Percentiles rank a stretch among this genome's conserved stretches.
phyloP scores from a whole-genome alignment of 2,113 vertebrate genomes.

The Rattus rattus region DNA sequence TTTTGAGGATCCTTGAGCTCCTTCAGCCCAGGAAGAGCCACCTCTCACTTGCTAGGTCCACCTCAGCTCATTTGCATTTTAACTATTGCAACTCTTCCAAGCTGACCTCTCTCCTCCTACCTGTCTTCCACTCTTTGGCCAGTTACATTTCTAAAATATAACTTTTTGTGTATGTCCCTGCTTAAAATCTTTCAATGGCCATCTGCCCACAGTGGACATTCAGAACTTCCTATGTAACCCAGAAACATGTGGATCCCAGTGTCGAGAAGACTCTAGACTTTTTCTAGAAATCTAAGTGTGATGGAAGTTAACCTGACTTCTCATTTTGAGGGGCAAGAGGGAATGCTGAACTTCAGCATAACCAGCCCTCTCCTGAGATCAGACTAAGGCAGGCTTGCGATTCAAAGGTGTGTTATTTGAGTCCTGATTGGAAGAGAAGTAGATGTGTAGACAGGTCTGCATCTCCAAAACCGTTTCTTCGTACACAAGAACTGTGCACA shows the following conservation, averaged over 20 bases:
- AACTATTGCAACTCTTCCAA: neutral
- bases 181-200: neutral
- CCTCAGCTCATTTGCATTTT: neutral
- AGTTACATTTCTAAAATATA: slow-evolving; percentile 33
- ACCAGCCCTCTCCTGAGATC: neutral
- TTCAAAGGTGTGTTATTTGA: neutral
- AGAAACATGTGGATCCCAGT: neutral
- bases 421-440: neutral
- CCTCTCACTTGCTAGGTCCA: neutral
- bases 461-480: neutral
- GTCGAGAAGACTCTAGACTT: neutral
- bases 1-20: neutral
- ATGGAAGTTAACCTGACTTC: neutral
- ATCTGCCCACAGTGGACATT: neutral
- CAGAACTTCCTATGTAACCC: neutral
- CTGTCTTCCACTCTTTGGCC: neutral
- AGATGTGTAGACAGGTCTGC: neutral
- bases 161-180: neutral
- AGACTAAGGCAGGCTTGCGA: neutral
- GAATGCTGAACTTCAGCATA: neutral
- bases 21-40: neutral
- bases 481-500: neutral
- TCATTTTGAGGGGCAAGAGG: neutral
- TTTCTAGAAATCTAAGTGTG: neutral
- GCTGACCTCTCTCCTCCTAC: neutral